phyloP scores from a whole-genome alignment of 2,113 vertebrate genomes.

The Rhegmatorhina hoffmannsi region DNA sequence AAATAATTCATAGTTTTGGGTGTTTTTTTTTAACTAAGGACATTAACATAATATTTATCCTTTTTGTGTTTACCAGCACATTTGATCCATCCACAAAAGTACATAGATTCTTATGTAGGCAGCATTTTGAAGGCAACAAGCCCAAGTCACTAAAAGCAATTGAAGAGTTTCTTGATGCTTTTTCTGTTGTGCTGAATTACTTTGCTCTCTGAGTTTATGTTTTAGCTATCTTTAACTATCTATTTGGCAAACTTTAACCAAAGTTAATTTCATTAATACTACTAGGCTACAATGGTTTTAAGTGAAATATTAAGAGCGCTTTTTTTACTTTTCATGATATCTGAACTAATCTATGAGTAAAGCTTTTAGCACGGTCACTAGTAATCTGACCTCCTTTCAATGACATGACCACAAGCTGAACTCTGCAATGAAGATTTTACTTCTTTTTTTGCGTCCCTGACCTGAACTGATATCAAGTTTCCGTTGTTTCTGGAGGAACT shows the following conservation, averaged over 20 bases:
- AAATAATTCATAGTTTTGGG: not conserved
- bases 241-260: not conserved
- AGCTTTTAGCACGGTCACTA: not conserved
- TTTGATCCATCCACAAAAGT: not conserved
- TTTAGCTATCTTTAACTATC: not conserved
- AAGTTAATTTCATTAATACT: not conserved
- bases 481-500: constrained; percentile 69
- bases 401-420: constrained; percentile 65
- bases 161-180: not conserved
- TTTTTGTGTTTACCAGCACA: not conserved
- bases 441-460: constrained; percentile 48
- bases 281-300: not conserved
- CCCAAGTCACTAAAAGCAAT: not conserved
- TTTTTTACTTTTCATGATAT: not conserved
- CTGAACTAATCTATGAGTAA: not conserved
- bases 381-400: constrained; percentile 5
- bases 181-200: not conserved
- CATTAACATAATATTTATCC: not conserved
- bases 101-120: not conserved
- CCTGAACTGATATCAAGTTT: constrained; percentile 65
- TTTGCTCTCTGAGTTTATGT: not conserved
- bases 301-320: not conserved
- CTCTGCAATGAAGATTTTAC: constrained; percentile 35
- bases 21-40: not conserved
- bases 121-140: not conserved